These are phyloP conservation scores for Sinocyclocheilus maitianheensis DNA, from an alignment of 2,113 vertebrate genomes.

Conservation along the genomic window DNA sequence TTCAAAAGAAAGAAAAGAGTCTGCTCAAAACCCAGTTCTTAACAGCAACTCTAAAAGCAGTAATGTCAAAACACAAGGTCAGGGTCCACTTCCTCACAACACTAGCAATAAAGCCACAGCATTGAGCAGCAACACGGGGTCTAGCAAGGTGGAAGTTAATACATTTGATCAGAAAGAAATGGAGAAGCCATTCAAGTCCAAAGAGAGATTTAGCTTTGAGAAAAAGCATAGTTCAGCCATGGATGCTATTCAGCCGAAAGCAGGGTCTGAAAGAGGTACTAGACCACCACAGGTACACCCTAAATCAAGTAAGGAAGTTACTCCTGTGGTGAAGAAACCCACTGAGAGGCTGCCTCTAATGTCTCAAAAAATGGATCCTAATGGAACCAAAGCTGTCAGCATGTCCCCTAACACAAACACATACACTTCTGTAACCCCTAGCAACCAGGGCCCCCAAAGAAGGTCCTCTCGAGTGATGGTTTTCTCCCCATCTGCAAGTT, in stretches of 20 bases:
- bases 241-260: constrained; percentile 69
- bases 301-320: constrained; percentile 72
- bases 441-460: constrained; percentile 63
- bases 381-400: constrained; percentile 67
- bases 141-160: constrained; percentile 67
- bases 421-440: constrained; percentile 66
- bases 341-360: constrained; percentile 79
- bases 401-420: constrained; percentile 67
- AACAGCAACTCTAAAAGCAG: constrained; percentile 71
- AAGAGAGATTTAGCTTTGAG: constrained; percentile 69
- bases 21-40: constrained; percentile 64
- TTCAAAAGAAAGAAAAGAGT: constrained; percentile 74
- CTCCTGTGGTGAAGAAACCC: constrained; percentile 81
- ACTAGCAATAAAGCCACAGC: constrained; percentile 67
- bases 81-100: constrained; percentile 63
- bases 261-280: constrained; percentile 66
- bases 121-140: constrained; percentile 66
- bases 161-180: constrained; percentile 70
- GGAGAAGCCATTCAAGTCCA: constrained; percentile 76
- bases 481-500: constrained; percentile 75
- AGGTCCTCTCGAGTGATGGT: constrained; percentile 63
- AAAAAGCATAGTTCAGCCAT: constrained; percentile 68
- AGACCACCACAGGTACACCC: constrained; percentile 66
- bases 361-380: constrained; percentile 83
- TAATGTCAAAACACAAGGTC: constrained; percentile 51